Conservation (phyloP, 2,888 invertebrate genomes). For the Chymomyza amoena region DNA sequence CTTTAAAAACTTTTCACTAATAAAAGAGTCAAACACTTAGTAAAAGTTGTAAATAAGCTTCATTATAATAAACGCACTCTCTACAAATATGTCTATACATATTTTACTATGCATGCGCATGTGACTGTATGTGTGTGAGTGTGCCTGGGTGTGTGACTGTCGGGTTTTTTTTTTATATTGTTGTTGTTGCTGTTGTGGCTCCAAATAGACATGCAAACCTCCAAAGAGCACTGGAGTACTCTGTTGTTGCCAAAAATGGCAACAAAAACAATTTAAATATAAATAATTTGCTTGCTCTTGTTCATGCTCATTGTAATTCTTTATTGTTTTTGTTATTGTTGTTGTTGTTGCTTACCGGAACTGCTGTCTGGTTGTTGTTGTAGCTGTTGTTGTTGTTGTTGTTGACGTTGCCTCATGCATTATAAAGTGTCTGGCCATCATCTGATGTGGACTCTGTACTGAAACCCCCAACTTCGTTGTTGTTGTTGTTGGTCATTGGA, state of each 20-base stretch:
- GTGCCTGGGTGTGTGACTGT: neutral
- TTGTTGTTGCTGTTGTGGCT: slow-evolving; percentile 15
- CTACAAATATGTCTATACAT: too few relatives aligned
- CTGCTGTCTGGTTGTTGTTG: slow-evolving; percentile 13
- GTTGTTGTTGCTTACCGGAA: slow-evolving; percentile 4
- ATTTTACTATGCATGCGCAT: neutral
- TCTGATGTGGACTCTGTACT: slow-evolving; percentile 41
- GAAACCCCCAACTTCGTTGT: neutral
- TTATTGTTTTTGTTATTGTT: slow-evolving; percentile 33
- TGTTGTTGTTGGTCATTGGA: neutral
- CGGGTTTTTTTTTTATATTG: neutral
- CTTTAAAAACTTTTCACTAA: too few relatives aligned
- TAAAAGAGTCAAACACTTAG: too few relatives aligned
- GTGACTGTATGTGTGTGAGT: neutral
- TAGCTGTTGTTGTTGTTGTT: slow-evolving; percentile 14
- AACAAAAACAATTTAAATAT: slow-evolving; percentile 67
- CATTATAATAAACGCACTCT: too few relatives aligned
- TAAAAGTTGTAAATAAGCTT: too few relatives aligned
- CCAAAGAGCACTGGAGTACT: slow-evolving; percentile 4
- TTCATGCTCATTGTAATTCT: slow-evolving; percentile 61
- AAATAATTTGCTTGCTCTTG: slow-evolving; percentile 68
- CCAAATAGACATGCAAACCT: slow-evolving; percentile 27
- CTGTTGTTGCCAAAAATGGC: slow-evolving; percentile 10
- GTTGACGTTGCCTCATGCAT: slow-evolving; percentile 58
- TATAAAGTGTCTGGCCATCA: slow-evolving; percentile 74